Evolutionary conservation across 2,888 invertebrate genomes (phyloP), one percentile per base, ranked within the genome.

Genomic region (Liposcelis brunnea): DNA sequence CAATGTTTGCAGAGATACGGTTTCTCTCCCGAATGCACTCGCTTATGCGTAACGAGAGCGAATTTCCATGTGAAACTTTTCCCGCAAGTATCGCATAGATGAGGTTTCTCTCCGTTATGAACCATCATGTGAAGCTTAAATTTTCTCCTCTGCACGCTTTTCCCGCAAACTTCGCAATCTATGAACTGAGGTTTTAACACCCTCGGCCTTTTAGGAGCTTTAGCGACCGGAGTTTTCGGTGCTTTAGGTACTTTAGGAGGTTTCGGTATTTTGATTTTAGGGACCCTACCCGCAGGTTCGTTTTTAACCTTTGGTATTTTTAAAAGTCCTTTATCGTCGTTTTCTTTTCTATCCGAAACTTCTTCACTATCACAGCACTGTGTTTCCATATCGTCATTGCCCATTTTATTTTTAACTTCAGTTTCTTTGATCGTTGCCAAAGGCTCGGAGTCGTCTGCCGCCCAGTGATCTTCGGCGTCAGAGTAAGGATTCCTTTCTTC

Each of bases 81-180:
- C 1, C 58, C 61, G 49, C 62, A 62, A 45, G 55, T 60, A 43
- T 57, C 58, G 47, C 61, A 62, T 26, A 56, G 55, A 44, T 57
- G 59, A n/a, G 55, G 55, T 31, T 58, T 57, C 37, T 57, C 58
- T 0, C 57, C 60, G 5, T 49, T 49, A 42, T 62, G 61, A 26
- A 58, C 54, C 6, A 55, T 53, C 46, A 55, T 55, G 45, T 62
- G 62, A 8, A 56, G 55, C 6, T 56, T 56, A 2, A 62, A 48
- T 18, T 40, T 40, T n/a, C 40, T 16, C 12, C 40, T 7, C 12
- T 14, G 40, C 4, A 40, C 40, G 19, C 16, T 18, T 19, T 40
- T 40, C 15, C 40, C 40, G 19, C 40, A 40, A 3, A 40, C 40
- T 40, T 14, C 19, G 21, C 40, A 40, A 40, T 40, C 40, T 8